A percentile compares a stretch with the other conserved stretches of the same genome.
Conservation (phyloP, 2,797 vertebrate genomes). For the Atherinosoma microstoma region DNA sequence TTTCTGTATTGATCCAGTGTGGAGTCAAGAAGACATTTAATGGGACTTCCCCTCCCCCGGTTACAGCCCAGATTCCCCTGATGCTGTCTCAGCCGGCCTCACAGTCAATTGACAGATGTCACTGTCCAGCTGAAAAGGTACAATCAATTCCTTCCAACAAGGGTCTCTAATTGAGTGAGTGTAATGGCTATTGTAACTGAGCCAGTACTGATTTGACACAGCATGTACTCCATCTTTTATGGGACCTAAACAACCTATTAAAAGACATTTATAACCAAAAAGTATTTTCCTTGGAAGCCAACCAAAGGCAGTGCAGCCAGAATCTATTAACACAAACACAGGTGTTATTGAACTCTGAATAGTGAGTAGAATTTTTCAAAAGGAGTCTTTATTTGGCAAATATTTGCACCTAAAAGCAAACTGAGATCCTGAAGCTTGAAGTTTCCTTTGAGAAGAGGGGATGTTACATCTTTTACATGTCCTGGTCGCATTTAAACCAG, state of each 20-base stretch:
- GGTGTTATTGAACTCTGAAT: constrained; percentile 25
- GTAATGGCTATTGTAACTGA: constrained; percentile 61
- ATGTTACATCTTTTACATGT: neutral
- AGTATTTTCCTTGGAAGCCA: constrained; percentile 44
- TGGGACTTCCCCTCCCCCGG: constrained; percentile 77
- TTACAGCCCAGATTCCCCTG: constrained; percentile 79
- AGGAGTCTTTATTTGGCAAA: constrained; percentile 28
- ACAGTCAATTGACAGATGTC: constrained; percentile 84
- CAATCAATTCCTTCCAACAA: constrained; percentile 68
- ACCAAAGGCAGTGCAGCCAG: constrained; percentile 36
- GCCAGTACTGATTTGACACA: constrained; percentile 50
- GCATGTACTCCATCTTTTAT: constrained; percentile 39
- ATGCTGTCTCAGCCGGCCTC: constrained; percentile 80
- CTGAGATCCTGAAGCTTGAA: constrained; percentile 17
- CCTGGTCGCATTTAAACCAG: too few species aligned
- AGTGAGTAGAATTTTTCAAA: neutral
- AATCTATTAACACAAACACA: constrained; percentile 49
- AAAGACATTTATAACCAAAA: constrained; percentile 57
- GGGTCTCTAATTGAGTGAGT: constrained; percentile 64
- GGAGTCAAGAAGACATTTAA: constrained; percentile 75
- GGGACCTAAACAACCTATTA: constrained; percentile 57
- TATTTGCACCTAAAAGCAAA: too few species aligned
- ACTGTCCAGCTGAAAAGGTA: constrained; percentile 91
- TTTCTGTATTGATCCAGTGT: constrained; percentile 86
- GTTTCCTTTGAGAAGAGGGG: neutral